A percentile compares a stretch with the other conserved stretches of the same genome.
These are phyloP conservation scores for Dicrurus megarhynchus DNA, from an alignment of 2,113 vertebrate genomes.

Conservation along the genomic window DNA sequence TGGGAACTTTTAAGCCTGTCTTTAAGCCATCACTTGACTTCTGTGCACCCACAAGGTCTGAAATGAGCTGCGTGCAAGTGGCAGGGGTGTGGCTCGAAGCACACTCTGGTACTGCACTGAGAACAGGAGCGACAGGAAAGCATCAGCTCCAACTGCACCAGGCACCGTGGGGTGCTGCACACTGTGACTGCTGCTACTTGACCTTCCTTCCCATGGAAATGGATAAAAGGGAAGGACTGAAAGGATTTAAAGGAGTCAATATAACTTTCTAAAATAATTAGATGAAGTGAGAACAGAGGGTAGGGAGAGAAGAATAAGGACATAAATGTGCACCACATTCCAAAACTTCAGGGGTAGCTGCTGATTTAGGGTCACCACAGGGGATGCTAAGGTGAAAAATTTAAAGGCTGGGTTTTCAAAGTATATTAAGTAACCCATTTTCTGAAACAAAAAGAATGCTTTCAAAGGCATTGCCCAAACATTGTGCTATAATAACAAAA, in stretches of 20 bases:
- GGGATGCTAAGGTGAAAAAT: not conserved
- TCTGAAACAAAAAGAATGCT: not conserved
- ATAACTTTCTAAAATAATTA: not conserved
- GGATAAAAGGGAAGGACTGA: not conserved
- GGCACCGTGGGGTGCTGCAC: not conserved
- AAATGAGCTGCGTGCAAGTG: not conserved
- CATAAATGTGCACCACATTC: not conserved
- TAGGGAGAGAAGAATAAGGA: not conserved
- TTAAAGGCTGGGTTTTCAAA: not conserved
- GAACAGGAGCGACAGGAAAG: not conserved
- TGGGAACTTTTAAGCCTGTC: not conserved
- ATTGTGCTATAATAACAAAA: not conserved
- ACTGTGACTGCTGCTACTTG: not conserved
- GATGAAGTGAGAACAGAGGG: not conserved
- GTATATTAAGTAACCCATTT: not conserved
- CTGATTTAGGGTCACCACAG: not conserved
- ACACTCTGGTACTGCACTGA: not conserved
- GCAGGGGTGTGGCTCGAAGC: not conserved
- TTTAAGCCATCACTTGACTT: conserved; percentile 47
- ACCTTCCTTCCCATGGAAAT: not conserved
- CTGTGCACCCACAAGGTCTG: not conserved
- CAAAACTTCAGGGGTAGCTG: not conserved
- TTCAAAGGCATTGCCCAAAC: not conserved
- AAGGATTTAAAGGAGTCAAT: not conserved
- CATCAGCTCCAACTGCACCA: not conserved